Evolutionary conservation across 2,888 invertebrate genomes (phyloP), one percentile per base, ranked within the genome.

Genomic region (Geophilus truncorum): DNA sequence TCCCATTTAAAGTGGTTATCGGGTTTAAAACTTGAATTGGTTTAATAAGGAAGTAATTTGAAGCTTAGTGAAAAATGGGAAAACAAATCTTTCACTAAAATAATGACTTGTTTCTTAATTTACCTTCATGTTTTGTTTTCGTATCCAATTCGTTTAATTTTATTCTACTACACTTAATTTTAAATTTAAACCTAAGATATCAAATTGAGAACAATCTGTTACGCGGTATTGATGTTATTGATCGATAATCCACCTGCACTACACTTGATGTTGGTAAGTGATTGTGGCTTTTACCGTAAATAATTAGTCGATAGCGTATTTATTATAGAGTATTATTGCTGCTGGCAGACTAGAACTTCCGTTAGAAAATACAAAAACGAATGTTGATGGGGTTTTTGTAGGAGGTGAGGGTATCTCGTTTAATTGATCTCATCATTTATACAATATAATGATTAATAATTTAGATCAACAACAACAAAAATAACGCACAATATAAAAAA

Each of bases 41-140:
- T 23, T 57, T 57, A 57, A 57, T 57, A 57, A 57, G 57, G 57
- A 57, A 57, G 57, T 57, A 57, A 57, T 57, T 57, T 57, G 57
- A 57, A n/a, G 23, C 57, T 57, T 57, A 23, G 23, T 2, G 57
- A 2, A 2, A 57, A 57, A 23, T 9, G 1, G 57, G 23, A 9
- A 57, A 57, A 18, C n/a, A n/a, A n/a, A 57, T 23, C 23, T 57
- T 18, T 57, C n/a, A 57, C 21, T 57, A 9, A 57, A 57, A 23
- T 57, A 7, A 57, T 57, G 6, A 18, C 57, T n/a, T 57, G 23
- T 21, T 57, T 2, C 21, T 57, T 57, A 21, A 23, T 57, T 57
- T 57, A 57, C 6, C 10, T 7, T 10, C 40, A 15, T 1, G 3
- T 40, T 1, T 12, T 5, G 40, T 9, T 9, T 9, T 40, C 40